Evolutionary conservation across 1,140 invertebrate species (phyloP), one percentile per base, ranked within the genome.

Genomic region (Ostrea edulis): DNA sequence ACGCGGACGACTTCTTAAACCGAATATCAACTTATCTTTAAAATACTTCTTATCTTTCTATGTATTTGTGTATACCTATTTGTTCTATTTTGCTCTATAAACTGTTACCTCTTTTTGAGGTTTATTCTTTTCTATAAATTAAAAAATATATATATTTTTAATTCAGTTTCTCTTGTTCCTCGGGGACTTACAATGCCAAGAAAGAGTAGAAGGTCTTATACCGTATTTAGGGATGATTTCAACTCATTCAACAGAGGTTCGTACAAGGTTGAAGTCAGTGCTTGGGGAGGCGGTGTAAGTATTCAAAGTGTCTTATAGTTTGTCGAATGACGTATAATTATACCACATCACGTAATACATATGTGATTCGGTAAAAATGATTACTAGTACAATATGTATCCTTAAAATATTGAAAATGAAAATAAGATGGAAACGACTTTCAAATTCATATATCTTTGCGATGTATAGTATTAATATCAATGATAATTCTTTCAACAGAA

Each of bases 261-360:
- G 8, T 88, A 88, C 25, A 55, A 77, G 8, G 29, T 88, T 4
- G 87, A 88, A 12, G 83, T 84, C 35, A 82, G 83, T 7, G 87
- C 87, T 0, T 88, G 87, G 87, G 87, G 87, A 17, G 87, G 87
- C 0, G 87, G 87, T 12, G 87, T 88, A 88, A 85, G 83, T 85
- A 8, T 52, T 65, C 11, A 52, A 25, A 9, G 51, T 9, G 0
- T 25, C 11, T 1, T 53, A 68, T 22, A 68, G 4, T 1, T 68
- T 68, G 8, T 8, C 9, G 11, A 14, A 55, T 55, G 9, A 55
- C 14, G 2, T 17, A 58, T 0, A 58, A 4, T 58, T 58, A 12
- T 58, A 58, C 14, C 0, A 58, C 54, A 44, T 44, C 35, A 44
- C 35, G 1, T 44, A 44, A 44, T 44, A 44, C 35, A 44, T 2